Evolutionary conservation across 2,888 invertebrate genomes (phyloP).

Genomic region (Glyphotaelius pellucidus): DNA sequence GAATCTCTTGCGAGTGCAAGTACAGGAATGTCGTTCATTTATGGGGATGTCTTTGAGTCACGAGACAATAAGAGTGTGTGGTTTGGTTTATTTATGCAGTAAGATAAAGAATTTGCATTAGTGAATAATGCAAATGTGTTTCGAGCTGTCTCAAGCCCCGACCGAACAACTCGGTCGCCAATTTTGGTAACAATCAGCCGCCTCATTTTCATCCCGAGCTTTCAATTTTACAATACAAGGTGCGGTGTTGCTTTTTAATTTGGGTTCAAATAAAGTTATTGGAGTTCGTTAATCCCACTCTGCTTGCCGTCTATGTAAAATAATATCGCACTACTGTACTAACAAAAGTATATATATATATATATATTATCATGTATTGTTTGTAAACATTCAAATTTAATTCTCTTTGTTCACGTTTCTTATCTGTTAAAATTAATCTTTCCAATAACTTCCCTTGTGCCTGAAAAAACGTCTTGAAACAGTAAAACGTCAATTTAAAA

Average conservation of each 20-base stretch:
- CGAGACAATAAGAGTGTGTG: too few relatives aligned
- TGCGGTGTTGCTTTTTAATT: not conserved
- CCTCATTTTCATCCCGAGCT: not conserved
- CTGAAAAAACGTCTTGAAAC: not conserved
- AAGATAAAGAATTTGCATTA: not conserved
- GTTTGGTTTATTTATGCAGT: too few relatives aligned
- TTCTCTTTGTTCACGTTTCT: not conserved
- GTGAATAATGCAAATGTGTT: not conserved
- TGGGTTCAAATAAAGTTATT: not conserved
- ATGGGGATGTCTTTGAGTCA: not conserved
- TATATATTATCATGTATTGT: not conserved
- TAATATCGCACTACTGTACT: not conserved
- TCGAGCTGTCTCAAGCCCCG: not conserved
- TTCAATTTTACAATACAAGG: not conserved
- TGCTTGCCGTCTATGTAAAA: not conserved
- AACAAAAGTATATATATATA: not conserved
- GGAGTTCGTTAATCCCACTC: not conserved
- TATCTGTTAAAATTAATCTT: not conserved
- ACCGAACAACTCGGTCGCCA: not conserved
- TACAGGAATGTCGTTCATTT: too few relatives aligned
- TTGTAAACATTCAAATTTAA: not conserved
- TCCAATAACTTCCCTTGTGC: not conserved
- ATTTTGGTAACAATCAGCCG: not conserved
- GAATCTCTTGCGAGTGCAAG: not conserved
- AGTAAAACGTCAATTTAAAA: not conserved